Conservation (phyloP, 1,140 invertebrate species). For the Choristoneura fumiferana region DNA sequence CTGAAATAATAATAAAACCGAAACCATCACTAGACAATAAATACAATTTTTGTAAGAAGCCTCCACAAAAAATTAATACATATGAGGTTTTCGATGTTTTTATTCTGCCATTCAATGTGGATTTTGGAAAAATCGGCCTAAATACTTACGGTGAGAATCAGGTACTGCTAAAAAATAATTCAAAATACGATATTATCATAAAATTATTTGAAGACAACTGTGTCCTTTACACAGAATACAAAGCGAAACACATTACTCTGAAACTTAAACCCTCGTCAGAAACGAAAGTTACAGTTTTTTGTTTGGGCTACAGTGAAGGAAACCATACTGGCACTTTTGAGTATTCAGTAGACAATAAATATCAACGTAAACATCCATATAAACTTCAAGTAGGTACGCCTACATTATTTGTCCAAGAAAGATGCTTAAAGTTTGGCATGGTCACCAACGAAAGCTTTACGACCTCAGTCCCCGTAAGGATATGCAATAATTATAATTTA, state of each 20-base stretch:
- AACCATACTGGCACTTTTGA: conserved; percentile 43
- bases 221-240: conserved; percentile 50
- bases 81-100: conserved; percentile 53
- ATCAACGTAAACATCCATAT: conserved; percentile 49
- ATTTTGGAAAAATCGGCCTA: conserved; percentile 58
- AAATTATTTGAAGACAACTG: conserved; percentile 43
- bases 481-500: conserved; percentile 62
- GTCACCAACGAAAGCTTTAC: conserved; percentile 61
- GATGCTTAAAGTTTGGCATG: conserved; percentile 68
- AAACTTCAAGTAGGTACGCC: conserved; percentile 53
- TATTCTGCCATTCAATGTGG: conserved; percentile 42
- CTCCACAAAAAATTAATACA: conserved; percentile 28
- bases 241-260: conserved; percentile 32
- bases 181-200: conserved; percentile 48
- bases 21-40: conserved; percentile 12
- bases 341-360: conserved; percentile 54
- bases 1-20: conserved; percentile 19
- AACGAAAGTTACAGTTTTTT: conserved; percentile 44
- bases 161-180: conserved; percentile 54
- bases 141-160: conserved; percentile 48
- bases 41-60: conserved; percentile 44
- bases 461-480: conserved; percentile 56
- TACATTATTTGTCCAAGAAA: conserved; percentile 51
- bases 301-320: conserved; percentile 47
- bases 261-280: conserved; percentile 42